Evolutionary conservation across 2,797 vertebrate species (phyloP).

Genomic region (Mareca penelope): DNA sequence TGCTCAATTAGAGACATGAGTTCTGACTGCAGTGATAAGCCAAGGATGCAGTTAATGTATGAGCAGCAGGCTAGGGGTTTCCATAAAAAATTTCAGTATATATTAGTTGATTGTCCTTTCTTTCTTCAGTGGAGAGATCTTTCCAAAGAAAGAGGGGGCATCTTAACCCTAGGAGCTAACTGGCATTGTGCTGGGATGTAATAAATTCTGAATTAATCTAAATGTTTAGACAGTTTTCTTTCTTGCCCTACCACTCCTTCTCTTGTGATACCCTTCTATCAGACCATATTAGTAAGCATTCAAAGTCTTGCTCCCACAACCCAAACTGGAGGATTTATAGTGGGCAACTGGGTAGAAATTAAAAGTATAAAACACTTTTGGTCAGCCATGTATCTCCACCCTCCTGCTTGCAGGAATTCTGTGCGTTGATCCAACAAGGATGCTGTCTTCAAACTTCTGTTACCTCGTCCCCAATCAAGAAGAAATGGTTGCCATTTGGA

Average conservation of each 20-base stretch:
- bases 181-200: background rate
- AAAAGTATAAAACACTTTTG: background rate
- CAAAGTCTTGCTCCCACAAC: background rate
- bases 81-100: background rate
- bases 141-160: background rate
- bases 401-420: background rate
- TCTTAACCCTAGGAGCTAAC: background rate
- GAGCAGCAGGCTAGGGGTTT: background rate
- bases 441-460: background rate
- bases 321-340: background rate
- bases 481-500: background rate
- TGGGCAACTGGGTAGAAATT: background rate
- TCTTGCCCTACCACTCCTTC: background rate
- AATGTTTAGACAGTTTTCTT: background rate
- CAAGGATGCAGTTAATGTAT: background rate
- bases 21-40: background rate
- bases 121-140: background rate
- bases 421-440: background rate
- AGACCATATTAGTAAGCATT: background rate
- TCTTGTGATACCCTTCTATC: background rate
- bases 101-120: background rate
- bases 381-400: background rate
- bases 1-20: background rate
- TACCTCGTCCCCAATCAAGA: background rate
- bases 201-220: background rate